Conservation (phyloP, 2,888 invertebrate genomes). For the Thysanoteuthis rhombus region DNA sequence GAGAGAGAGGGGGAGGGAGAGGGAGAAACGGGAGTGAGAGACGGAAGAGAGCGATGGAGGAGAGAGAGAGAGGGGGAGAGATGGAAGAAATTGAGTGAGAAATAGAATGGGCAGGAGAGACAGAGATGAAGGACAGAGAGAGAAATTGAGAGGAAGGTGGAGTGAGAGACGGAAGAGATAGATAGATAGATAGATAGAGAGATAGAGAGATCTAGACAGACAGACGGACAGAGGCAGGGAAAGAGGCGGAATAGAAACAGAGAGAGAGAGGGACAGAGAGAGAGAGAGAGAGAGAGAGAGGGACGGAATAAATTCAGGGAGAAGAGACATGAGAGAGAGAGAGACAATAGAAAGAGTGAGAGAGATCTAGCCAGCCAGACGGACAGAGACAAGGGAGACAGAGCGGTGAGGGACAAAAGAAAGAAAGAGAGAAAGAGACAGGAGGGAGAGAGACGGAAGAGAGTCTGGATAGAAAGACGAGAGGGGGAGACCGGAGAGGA, state of each 20-base stretch:
- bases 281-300: background rate
- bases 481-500: background rate
- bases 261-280: background rate
- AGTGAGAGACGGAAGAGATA: background rate
- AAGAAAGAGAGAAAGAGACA: background rate
- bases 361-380: background rate
- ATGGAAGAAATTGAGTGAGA: background rate
- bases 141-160: background rate
- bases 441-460: background rate
- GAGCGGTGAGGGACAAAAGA: background rate
- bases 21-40: too few relatives aligned
- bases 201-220: background rate
- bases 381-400: background rate
- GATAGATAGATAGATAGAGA: too few relatives aligned
- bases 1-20: too few relatives aligned
- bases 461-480: background rate
- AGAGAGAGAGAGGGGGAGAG: background rate
- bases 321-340: background rate
- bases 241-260: background rate
- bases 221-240: background rate
- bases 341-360: background rate
- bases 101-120: background rate
- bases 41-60: background rate
- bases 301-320: background rate
- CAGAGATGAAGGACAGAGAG: background rate